phyloP scores from a whole-genome alignment of 2,113 vertebrate species.

The Coracopsis vasa region DNA sequence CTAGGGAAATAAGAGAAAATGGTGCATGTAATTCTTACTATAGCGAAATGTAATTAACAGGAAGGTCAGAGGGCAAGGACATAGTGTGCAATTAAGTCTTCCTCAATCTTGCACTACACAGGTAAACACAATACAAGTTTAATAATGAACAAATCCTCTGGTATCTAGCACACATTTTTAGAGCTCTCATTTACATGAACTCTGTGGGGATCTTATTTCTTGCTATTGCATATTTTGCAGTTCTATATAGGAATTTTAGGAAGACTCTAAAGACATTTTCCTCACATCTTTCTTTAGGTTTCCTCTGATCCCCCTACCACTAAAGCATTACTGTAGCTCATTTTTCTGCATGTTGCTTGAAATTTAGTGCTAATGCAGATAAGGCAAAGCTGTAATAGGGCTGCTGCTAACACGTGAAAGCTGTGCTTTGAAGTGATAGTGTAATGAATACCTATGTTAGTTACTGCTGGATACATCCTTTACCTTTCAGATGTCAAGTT shows the following conservation, averaged over 20 bases:
- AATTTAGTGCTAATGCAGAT: conserved; percentile 17
- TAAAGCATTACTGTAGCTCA: not conserved
- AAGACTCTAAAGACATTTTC: not conserved
- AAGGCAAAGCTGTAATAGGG: conserved; percentile 15
- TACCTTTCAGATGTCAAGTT: not conserved
- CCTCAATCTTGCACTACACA: conserved; percentile 25
- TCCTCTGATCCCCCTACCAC: not conserved
- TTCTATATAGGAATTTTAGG: conserved; percentile 35
- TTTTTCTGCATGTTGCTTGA: conserved; percentile 8
- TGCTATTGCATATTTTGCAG: not conserved
- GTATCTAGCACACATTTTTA: conserved; percentile 34
- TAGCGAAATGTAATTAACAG: conserved; percentile 57
- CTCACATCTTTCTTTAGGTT: not conserved
- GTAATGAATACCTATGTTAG: not conserved
- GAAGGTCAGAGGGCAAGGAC: conserved; percentile 63
- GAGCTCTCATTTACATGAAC: conserved; percentile 35
- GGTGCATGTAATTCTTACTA: conserved; percentile 35
- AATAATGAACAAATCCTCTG: conserved; percentile 63
- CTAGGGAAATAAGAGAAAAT: conserved; percentile 60
- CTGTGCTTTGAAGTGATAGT: conserved; percentile 5
- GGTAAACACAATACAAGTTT: conserved; percentile 44
- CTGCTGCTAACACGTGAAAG: conserved; percentile 5
- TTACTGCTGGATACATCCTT: not conserved
- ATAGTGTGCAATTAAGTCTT: conserved; percentile 51
- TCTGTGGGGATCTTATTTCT: conserved; percentile 22